Conservation (phyloP, 2,888 invertebrate species). For the Synergus gifuensis region DNA sequence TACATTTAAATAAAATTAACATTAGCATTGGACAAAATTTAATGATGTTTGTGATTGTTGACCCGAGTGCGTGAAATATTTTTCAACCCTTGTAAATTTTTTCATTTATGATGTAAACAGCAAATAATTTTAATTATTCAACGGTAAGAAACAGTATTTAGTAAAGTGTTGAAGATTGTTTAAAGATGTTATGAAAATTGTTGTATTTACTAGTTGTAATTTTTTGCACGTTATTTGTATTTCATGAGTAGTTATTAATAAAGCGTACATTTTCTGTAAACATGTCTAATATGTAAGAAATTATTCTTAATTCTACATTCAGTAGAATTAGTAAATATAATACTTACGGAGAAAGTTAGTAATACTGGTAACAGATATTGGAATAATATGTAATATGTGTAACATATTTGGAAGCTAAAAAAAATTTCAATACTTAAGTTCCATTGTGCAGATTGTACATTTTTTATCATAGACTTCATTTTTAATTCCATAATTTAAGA, state of each 20-base stretch:
- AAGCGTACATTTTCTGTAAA: background rate
- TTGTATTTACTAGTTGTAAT: background rate
- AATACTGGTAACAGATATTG: background rate
- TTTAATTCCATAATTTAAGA: background rate
- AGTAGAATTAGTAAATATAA: background rate
- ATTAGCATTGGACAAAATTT: background rate
- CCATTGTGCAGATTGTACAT: background rate
- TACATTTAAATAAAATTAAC: background rate
- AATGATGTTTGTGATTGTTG: background rate
- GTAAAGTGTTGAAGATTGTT: constrained; percentile 24
- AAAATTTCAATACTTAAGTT: background rate
- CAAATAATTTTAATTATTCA: background rate
- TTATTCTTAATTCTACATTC: background rate
- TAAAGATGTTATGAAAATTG: background rate
- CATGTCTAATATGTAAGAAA: background rate
- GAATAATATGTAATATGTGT: background rate
- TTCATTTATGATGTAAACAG: background rate
- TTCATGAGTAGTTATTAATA: background rate
- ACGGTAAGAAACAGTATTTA: background rate
- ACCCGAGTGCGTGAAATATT: background rate
- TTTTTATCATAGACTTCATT: constrained; percentile 1
- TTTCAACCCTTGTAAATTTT: background rate
- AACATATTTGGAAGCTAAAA: background rate
- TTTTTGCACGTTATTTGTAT: background rate
- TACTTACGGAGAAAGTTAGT: background rate